A percentile compares a stretch with the other conserved stretches of the same genome.
Conservation (phyloP, 64 coral and sea anemone species). For the Cladopsammia gracilis region DNA sequence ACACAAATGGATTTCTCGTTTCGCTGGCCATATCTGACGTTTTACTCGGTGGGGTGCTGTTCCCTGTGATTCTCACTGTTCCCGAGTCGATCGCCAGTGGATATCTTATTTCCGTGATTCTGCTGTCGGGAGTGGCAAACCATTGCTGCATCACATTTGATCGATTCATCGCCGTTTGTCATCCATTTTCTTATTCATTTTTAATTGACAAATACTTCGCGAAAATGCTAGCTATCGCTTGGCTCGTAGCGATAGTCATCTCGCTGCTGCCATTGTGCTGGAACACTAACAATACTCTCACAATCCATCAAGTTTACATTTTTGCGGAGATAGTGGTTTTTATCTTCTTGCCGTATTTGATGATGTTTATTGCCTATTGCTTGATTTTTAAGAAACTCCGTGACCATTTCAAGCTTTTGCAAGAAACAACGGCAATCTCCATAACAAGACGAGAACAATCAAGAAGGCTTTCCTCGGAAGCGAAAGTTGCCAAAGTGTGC, state of each 20-base stretch:
- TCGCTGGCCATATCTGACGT: conserved; percentile 77
- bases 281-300: neutral
- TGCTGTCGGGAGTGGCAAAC: neutral
- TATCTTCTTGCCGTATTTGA: conserved; percentile 10
- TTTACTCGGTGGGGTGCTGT: conserved; percentile 60
- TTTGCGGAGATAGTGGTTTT: neutral
- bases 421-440: neutral
- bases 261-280: conserved; percentile 35
- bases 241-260: neutral
- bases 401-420: neutral
- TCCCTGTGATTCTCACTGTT: neutral
- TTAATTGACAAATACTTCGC: conserved; percentile 11
- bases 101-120: neutral
- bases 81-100: neutral
- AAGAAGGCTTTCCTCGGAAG: conserved; percentile 24
- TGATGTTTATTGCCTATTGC: conserved; percentile 23
- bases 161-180: conserved; percentile 15
- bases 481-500: conserved; percentile 42
- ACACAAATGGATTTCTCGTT: conserved; percentile 75
- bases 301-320: conserved; percentile 26
- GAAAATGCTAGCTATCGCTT: neutral
- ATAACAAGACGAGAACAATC: neutral
- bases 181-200: conserved; percentile 5
- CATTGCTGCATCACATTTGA: conserved; percentile 45
- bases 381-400: conserved; percentile 1